phyloP scores from a whole-genome alignment of 2,797 vertebrate genomes.

The Acipenser transmontanus region DNA sequence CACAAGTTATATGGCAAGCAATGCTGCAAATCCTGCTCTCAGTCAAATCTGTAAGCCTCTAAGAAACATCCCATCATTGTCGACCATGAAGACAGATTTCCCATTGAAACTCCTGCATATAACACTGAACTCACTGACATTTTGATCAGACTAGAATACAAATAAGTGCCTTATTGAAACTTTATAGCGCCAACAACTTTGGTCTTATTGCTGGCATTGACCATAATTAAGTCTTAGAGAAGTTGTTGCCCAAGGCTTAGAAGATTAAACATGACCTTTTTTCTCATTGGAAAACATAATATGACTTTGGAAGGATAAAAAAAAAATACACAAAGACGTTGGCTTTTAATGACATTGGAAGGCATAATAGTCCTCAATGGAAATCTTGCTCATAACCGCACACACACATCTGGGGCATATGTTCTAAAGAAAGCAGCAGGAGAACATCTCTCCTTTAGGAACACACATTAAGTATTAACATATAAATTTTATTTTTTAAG shows the following conservation, averaged over 20 bases:
- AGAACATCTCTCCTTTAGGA: neutral
- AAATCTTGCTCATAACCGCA: neutral
- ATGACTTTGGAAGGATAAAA: no score
- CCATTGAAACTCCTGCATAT: slow-evolving; percentile 4
- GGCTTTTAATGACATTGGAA: no score
- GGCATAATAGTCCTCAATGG: no score
- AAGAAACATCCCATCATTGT: slow-evolving; percentile 13
- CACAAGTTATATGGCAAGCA: slow-evolving; percentile 78
- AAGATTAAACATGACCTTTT: neutral
- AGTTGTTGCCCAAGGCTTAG: neutral
- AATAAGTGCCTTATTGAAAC: slow-evolving; percentile 27
- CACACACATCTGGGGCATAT: neutral
- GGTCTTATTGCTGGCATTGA: neutral
- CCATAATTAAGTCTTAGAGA: slow-evolving; percentile 4
- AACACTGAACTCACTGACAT: slow-evolving; percentile 36
- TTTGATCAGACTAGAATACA: slow-evolving; percentile 32
- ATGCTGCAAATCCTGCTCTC: slow-evolving; percentile 76
- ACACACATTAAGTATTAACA: neutral
- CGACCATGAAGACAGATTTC: neutral
- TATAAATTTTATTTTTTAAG: neutral
- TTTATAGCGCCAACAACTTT: neutral
- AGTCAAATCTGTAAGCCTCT: slow-evolving; percentile 62
- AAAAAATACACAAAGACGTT: no score
- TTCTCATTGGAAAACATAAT: no score
- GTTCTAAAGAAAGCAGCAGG: neutral